Percentiles rank a stretch among this genome's conserved stretches.
Conservation (phyloP, 2,888 invertebrate genomes). For the Pyrrhia umbra region DNA sequence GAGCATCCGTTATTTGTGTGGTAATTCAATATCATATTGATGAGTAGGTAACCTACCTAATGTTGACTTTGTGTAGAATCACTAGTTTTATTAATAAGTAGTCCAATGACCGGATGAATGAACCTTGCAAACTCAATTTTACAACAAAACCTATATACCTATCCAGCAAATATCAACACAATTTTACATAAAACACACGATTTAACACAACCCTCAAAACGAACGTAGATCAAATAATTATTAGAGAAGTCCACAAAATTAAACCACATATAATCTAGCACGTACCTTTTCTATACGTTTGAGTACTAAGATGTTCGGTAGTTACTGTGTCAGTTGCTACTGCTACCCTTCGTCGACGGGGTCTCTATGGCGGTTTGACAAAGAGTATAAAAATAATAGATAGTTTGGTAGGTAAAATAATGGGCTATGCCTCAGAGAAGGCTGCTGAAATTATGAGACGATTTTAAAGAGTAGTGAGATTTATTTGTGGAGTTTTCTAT, state of each 20-base stretch:
- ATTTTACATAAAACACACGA: not conserved
- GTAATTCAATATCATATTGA: too few relatives aligned
- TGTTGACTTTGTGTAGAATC: too few relatives aligned
- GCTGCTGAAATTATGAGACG: not conserved
- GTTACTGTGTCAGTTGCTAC: constrained; percentile 36
- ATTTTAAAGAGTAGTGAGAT: too few relatives aligned
- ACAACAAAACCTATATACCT: not conserved
- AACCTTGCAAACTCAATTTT: not conserved
- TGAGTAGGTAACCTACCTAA: too few relatives aligned
- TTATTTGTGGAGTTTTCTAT: too few relatives aligned
- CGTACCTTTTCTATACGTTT: constrained; percentile 44
- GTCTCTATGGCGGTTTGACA: constrained; percentile 46
- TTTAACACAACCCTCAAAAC: not conserved
- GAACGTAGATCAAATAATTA: not conserved
- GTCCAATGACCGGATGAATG: too few relatives aligned
- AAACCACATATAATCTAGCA: constrained; percentile 5
- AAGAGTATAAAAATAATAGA: constrained; percentile 38
- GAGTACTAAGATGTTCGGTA: constrained; percentile 26
- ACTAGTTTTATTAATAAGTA: too few relatives aligned
- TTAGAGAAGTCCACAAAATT: constrained; percentile 19
- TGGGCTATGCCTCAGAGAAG: constrained; percentile 26
- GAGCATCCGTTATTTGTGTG: too few relatives aligned
- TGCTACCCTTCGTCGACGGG: constrained; percentile 44
- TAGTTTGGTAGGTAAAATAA: constrained; percentile 2
- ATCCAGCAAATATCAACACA: not conserved